phyloP scores from a whole-genome alignment of 2,113 vertebrate species.

The Scophthalmus maximus region DNA sequence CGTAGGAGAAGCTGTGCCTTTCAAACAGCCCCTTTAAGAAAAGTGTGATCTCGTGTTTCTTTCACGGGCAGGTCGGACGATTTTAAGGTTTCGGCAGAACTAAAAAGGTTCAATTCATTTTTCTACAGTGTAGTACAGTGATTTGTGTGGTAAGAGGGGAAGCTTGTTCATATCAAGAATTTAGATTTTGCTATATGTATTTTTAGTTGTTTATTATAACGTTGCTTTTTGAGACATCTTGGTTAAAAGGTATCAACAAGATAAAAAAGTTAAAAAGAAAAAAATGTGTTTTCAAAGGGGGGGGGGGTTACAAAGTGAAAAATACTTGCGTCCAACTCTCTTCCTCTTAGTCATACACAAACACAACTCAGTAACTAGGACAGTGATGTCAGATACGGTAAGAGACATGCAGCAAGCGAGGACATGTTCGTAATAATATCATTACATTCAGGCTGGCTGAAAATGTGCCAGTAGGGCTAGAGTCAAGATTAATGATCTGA shows the following conservation, averaged over 20 bases:
- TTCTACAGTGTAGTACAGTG: background rate
- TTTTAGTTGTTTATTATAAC: background rate
- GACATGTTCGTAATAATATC: conserved; percentile 78
- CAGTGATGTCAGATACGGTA: conserved; percentile 70
- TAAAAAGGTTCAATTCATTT: background rate
- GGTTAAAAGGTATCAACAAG: background rate
- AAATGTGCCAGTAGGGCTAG: conserved; percentile 65
- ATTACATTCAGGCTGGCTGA: conserved; percentile 69
- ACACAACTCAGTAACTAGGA: conserved; percentile 57
- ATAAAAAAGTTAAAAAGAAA: background rate
- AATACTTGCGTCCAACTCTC: conserved; percentile 22
- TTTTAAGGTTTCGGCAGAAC: background rate
- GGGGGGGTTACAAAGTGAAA: conserved; percentile 3
- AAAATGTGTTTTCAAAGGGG: background rate
- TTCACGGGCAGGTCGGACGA: no score
- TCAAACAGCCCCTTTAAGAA: no score
- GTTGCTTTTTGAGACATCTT: background rate
- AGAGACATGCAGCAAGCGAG: conserved; percentile 62
- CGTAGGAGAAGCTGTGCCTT: background rate
- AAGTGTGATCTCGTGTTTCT: no score
- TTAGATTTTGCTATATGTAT: background rate
- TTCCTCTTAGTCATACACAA: conserved; percentile 61
- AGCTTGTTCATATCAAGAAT: background rate
- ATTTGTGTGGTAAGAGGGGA: background rate
- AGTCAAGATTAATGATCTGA: conserved; percentile 78